These are phyloP conservation scores for Gallinago media DNA, from an alignment of 2,113 vertebrate species.

Conservation along the genomic window DNA sequence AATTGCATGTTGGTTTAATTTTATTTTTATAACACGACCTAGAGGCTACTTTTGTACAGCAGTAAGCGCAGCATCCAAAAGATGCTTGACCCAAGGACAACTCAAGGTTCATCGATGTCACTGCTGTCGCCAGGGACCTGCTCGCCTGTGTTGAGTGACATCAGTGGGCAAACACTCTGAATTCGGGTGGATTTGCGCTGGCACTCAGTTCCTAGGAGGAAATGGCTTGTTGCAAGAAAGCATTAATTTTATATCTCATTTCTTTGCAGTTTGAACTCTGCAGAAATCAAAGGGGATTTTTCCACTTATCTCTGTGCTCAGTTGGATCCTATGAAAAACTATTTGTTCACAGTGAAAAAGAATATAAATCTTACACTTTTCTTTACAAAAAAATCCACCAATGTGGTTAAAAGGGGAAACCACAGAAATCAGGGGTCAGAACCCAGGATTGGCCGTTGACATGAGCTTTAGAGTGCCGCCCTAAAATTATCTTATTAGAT, in stretches of 20 bases:
- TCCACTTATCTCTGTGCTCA: background rate
- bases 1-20: no score
- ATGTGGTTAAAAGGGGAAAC: background rate
- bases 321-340: background rate
- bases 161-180: background rate
- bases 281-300: background rate
- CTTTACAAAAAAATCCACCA: background rate
- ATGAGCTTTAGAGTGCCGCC: background rate
- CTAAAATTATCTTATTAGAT: background rate
- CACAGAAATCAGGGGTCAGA: background rate
- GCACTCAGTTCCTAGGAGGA: background rate
- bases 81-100: accelerated
- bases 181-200: background rate
- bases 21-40: no score
- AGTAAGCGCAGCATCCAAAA: background rate
- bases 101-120: accelerated
- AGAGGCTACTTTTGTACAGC: no score
- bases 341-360: background rate
- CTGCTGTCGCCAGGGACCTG: background rate
- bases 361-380: background rate
- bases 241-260: background rate
- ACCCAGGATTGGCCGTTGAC: background rate
- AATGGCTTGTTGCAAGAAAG: background rate
- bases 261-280: background rate
- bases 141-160: background rate